Conservation (phyloP, 2,797 vertebrate genomes). For the Rhinogobio ventralis region DNA sequence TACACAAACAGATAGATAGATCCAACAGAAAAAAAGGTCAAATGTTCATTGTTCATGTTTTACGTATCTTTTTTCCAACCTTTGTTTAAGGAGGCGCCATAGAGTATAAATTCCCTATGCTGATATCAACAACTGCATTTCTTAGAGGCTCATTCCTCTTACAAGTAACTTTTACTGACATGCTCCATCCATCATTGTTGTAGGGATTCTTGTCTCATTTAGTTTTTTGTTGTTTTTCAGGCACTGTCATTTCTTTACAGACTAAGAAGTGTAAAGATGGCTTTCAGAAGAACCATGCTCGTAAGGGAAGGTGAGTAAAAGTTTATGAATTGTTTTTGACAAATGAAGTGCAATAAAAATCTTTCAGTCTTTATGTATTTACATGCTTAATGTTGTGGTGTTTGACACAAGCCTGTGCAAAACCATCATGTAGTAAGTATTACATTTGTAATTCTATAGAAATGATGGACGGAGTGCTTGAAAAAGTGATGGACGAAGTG, state of each 20-base stretch:
- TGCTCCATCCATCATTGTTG: background rate
- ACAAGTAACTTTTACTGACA: background rate
- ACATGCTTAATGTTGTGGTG: background rate
- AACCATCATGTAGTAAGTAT: background rate
- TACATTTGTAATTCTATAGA: background rate
- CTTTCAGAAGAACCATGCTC: fast-evolving
- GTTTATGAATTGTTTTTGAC: background rate
- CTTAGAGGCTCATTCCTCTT: background rate
- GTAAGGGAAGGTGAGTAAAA: background rate
- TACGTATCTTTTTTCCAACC: background rate
- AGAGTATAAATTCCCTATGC: background rate
- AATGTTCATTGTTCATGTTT: background rate
- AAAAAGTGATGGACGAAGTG: background rate
- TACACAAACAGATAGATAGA: background rate
- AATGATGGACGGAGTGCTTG: no score
- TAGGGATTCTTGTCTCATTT: background rate
- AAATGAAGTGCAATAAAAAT: background rate
- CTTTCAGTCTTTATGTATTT: background rate
- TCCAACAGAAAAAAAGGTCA: background rate
- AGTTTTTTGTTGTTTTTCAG: background rate
- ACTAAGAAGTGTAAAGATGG: background rate
- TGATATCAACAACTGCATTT: background rate
- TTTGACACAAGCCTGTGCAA: background rate
- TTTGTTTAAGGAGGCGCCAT: background rate
- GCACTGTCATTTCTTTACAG: background rate